phyloP scores from a whole-genome alignment of 2,113 vertebrate species.

The Erythrolamprus reginae region DNA sequence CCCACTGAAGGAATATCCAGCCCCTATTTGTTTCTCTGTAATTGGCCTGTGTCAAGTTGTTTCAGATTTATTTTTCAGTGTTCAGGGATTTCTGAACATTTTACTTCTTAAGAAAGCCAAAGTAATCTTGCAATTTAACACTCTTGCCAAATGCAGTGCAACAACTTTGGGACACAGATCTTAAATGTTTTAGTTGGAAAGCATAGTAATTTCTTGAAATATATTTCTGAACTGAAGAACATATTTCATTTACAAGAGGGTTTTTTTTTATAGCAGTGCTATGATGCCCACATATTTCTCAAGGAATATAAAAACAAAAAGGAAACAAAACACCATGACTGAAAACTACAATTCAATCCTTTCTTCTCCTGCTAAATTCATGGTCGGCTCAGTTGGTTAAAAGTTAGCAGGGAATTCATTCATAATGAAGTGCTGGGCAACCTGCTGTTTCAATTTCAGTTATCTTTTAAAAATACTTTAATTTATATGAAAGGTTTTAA shows the following conservation, averaged over 20 bases:
- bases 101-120: conserved; percentile 19
- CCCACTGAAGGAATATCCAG: neutral
- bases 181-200: conserved; percentile 5
- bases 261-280: conserved; percentile 13
- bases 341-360: neutral
- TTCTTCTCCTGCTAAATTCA: neutral
- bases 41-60: neutral
- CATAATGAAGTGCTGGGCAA: neutral
- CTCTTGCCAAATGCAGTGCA: neutral
- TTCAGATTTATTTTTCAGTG: conserved; percentile 13
- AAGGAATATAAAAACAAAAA: neutral
- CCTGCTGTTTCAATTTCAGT: neutral
- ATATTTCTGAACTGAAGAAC: neutral
- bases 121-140: conserved; percentile 5
- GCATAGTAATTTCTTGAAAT: neutral
- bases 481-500: neutral
- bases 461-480: neutral
- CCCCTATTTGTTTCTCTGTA: neutral
- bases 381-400: neutral
- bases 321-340: neutral
- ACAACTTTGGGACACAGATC: neutral
- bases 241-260: neutral
- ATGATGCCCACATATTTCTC: neutral
- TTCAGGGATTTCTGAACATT: neutral
- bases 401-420: neutral